Evolutionary conservation across 1,140 invertebrate species (phyloP), one percentile per base, ranked within the genome.

Genomic region (Leptopilina clavipes): DNA sequence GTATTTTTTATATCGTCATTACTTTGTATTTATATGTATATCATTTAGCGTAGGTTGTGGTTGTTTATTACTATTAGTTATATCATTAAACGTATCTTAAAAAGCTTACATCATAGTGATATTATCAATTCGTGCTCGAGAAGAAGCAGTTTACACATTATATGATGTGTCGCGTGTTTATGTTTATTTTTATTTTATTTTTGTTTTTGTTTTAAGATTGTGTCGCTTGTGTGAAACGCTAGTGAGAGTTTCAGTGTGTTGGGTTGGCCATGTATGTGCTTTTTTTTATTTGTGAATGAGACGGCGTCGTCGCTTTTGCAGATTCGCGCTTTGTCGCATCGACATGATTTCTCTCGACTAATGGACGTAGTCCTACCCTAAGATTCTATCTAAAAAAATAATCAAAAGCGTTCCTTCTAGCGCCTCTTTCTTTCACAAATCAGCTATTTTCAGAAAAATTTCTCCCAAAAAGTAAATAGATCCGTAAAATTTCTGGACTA

Each of bases 51-150:
- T 81, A 74, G 77, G 72, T 80, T 83, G 73, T 81, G 52, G 72
- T 82, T 80, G 75, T 74, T 73, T 81, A 82, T 76, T 80, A 73
- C 72, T 83, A 83, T 81, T 76, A 79, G 77, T 65, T 77, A 74
- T 81, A 82, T 80, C 74, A 78, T 79, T 81, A 79, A 82, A 80
- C 72, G 79, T 82, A 88, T 79, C 84, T 88, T 87, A 89, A 86
- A 88, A 89, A 90, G 88, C 89, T 89, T 89, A 90, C 82, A 86
- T 85, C 80, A 72, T 90, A 89, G 81, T 90, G 89, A 89, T 90
- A 90, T 90, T 88, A 87, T 89, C 85, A 82, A 84, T 89, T 87
- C 81, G 83, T 88, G 84, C 86, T 88, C 85, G 84, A 85, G 76
- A 73, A 84, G 82, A 88, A 88, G 85, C 85, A 83, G 79, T 86